These are phyloP conservation scores for Phthorimaea operculella DNA, from an alignment of 1,140 invertebrate genomes.

Conservation along the genomic window DNA sequence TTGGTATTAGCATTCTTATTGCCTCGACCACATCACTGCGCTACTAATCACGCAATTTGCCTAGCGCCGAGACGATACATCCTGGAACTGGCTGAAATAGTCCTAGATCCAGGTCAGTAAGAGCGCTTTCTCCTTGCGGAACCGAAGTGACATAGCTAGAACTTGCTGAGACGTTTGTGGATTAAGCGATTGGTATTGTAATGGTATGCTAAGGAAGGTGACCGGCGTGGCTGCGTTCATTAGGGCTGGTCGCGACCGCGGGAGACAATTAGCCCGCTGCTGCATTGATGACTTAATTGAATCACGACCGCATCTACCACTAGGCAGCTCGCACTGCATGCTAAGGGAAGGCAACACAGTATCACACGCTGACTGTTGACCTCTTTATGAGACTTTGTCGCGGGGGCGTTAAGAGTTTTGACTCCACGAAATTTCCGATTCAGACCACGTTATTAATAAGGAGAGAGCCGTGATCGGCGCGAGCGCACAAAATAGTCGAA, in stretches of 20 bases:
- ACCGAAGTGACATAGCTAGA: too few relatives aligned
- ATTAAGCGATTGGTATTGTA: conserved; percentile 52
- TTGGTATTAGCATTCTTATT: conserved; percentile 48
- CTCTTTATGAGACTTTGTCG: neutral
- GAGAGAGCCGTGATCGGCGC: conserved; percentile 36
- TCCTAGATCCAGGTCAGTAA: too few relatives aligned
- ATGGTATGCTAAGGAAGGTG: conserved; percentile 47
- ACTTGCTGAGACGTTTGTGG: conserved; percentile 39
- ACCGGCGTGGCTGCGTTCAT: conserved; percentile 45
- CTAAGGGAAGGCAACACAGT: conserved; percentile 6
- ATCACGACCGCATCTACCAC: conserved; percentile 50
- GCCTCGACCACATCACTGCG: conserved; percentile 25
- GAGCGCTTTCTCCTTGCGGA: too few relatives aligned
- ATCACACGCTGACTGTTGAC: conserved; percentile 26
- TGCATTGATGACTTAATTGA: conserved; percentile 29
- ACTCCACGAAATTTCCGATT: conserved; percentile 34
- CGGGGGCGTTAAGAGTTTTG: conserved; percentile 16
- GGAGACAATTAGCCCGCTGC: conserved; percentile 35
- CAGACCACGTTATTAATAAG: conserved; percentile 58
- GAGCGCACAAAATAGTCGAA: conserved; percentile 51
- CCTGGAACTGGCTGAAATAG: too few relatives aligned
- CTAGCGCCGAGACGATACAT: conserved; percentile 38
- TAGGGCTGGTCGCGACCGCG: conserved; percentile 36
- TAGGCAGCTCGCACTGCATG: conserved; percentile 17
- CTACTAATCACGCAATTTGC: conserved; percentile 60